A percentile compares a stretch with the other conserved stretches of the same genome.
These are phyloP conservation scores for Torymus aiolomorphi DNA, from an alignment of 2,888 invertebrate species.

Conservation along the genomic window DNA sequence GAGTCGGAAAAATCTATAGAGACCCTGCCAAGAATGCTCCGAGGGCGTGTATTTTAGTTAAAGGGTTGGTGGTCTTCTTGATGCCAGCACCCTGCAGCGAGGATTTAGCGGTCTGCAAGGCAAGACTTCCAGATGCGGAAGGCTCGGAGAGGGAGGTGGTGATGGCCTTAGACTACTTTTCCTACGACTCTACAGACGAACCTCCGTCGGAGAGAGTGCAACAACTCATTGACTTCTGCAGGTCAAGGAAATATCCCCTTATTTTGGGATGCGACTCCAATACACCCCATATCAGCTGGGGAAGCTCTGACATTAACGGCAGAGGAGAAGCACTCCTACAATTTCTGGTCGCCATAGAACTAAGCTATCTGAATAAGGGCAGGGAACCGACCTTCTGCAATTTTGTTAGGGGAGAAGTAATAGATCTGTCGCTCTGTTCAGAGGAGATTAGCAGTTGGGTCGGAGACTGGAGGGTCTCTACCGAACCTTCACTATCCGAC, in stretches of 20 bases:
- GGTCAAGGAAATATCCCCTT: too few species aligned
- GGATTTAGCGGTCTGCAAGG: not conserved
- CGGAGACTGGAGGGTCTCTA: not conserved
- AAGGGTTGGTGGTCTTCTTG: not conserved
- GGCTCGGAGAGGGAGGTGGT: not conserved
- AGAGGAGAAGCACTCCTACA: too few species aligned
- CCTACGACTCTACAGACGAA: slow-evolving; percentile 11
- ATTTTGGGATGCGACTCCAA: too few species aligned
- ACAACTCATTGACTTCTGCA: too few species aligned
- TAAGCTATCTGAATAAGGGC: not conserved
- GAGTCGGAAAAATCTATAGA: too few species aligned
- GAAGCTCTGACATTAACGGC: slow-evolving; percentile 16
- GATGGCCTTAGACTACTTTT: slow-evolving; percentile 6
- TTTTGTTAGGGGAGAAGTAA: too few species aligned
- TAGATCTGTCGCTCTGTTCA: not conserved
- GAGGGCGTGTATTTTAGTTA: not conserved
- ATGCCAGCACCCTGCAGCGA: not conserved
- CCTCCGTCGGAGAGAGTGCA: slow-evolving; percentile 5
- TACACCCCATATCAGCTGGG: too few species aligned
- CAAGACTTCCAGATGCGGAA: not conserved
- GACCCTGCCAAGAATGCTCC: too few species aligned
- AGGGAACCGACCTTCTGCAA: not conserved
- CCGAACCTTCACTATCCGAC: not conserved
- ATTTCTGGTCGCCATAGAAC: not conserved
- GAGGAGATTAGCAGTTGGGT: too few species aligned